Base-by-base conservation (phyloP, 2,797 vertebrate species). In the Melanogrammus aeglefinus region DNA sequence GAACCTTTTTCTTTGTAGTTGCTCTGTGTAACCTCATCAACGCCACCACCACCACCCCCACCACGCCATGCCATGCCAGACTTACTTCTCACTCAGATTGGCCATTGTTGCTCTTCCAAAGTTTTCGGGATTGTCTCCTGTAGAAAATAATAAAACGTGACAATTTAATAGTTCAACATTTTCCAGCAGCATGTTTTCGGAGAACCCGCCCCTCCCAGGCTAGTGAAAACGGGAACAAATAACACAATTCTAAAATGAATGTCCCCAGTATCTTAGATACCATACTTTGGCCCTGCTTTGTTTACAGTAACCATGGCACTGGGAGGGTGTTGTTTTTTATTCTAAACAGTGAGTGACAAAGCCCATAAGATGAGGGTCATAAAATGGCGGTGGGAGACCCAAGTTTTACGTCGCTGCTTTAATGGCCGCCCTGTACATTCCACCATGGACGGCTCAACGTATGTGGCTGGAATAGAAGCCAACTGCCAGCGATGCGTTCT, bases 41-140 rank as follows among this genome's bases (percentile, higher is more conserved):
- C 51, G 18, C 16, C 47, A 51, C 47, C 2, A 57, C 51, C 51
- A 57, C 18, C 51, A n/a, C 51, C 51, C 7, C 16, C 51, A 6
- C 51, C 79, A 24, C 69, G n/a, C 31, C 27, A 63, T 13, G 9
- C 24, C 24, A 2, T 9, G 80, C 73, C 86, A 16, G 66, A 96
- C 98, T 81, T 95, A 98, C 98, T 96, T 93, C 77, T 94, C 94
- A 1, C 94, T 95, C 85, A 99, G 93, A 90, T 99, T 99, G 82
- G 95, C 96, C 24, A 99, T 96, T 41, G 98, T 99, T 74, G 97
- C 97, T 90, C 97, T 94, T 73, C 96, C 97, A 5, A 99, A 99
- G 88, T 97, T 96, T 84, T 97, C 84, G 4, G 96, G 96, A 84
- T 94, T 95, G 86, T 94, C 91, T 88, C 95, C 98, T 99, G 94